Percentiles rank a stretch among this genome's conserved stretches.
Conservation (phyloP, 2,888 invertebrate species). For the Tachystola acroxantha region DNA sequence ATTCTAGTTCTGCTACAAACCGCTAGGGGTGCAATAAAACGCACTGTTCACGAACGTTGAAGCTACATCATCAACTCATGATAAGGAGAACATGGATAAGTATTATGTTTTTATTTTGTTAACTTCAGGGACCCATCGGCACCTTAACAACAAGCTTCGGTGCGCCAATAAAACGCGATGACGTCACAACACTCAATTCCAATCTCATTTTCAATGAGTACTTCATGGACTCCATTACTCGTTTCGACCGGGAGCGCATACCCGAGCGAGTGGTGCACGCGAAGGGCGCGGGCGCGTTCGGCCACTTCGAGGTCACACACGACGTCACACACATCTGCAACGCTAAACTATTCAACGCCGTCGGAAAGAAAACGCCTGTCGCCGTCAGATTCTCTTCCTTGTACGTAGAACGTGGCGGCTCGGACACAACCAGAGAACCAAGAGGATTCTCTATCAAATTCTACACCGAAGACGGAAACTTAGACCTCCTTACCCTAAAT, state of each 20-base stretch:
- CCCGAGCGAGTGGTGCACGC: slow-evolving; percentile 94
- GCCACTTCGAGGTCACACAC: slow-evolving; percentile 8
- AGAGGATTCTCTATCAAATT: slow-evolving; percentile 63
- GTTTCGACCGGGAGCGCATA: slow-evolving; percentile 90
- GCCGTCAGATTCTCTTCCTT: slow-evolving; percentile 78
- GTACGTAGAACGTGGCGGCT: slow-evolving; percentile 80
- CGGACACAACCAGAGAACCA: slow-evolving; percentile 52
- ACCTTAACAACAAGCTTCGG: slow-evolving; percentile 53
- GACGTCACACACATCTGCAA: slow-evolving; percentile 30
- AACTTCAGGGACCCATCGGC: slow-evolving; percentile 15
- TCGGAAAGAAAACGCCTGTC: slow-evolving; percentile 79
- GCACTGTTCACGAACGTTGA: too few relatives aligned
- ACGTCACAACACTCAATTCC: slow-evolving; percentile 9
- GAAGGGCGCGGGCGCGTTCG: slow-evolving; percentile 86
- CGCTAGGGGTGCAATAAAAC: too few relatives aligned
- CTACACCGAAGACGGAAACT: slow-evolving; percentile 33
- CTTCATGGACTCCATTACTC: slow-evolving; percentile 82
- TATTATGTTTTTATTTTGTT: too few relatives aligned
- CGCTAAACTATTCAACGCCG: slow-evolving; percentile 76
- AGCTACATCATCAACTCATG: too few relatives aligned
- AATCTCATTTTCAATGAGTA: slow-evolving; percentile 30
- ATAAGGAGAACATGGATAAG: too few relatives aligned
- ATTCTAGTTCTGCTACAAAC: too few relatives aligned
- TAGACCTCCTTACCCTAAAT: slow-evolving; percentile 30
- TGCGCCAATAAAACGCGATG: slow-evolving; percentile 5